These are phyloP conservation scores for Aphis gossypii DNA, from an alignment of 1,140 invertebrate species.

Conservation along the genomic window DNA sequence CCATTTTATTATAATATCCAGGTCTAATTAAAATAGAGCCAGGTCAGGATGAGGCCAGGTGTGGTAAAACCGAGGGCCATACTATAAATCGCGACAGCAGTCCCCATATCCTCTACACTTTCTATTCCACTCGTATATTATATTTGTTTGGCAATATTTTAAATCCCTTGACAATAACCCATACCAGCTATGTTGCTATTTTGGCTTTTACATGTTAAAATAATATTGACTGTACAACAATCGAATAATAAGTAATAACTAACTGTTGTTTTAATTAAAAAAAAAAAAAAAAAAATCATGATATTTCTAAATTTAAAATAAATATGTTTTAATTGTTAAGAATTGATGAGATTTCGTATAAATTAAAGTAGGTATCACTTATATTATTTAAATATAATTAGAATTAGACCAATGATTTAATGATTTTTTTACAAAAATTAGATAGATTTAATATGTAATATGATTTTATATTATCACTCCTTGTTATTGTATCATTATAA, in stretches of 20 bases:
- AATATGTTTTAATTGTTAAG: not conserved
- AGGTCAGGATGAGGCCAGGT: slow-evolving; percentile 41
- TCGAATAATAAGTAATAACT: slow-evolving; percentile 13
- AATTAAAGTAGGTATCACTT: not conserved
- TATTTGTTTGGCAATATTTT: slow-evolving; percentile 54
- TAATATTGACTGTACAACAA: slow-evolving; percentile 40
- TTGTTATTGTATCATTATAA: not conserved
- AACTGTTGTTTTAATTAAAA: slow-evolving; percentile 31
- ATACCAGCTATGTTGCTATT: not conserved
- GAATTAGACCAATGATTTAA: not conserved
- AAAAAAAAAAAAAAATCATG: not conserved
- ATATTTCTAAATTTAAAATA: not conserved
- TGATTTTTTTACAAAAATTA: not conserved
- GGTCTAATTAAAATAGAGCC: slow-evolving; percentile 54
- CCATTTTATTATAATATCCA: slow-evolving; percentile 24
- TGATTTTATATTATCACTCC: not conserved
- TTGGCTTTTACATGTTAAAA: slow-evolving; percentile 1
- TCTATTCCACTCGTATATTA: slow-evolving; percentile 23
- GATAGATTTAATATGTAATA: not conserved
- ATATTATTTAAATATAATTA: not conserved
- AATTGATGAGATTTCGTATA: not conserved
- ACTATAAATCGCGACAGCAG: slow-evolving; percentile 42
- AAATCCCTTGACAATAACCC: slow-evolving; percentile 55
- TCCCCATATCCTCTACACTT: slow-evolving; percentile 21
- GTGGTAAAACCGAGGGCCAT: slow-evolving; percentile 23